A percentile compares a stretch with the other conserved stretches of the same genome.
Conservation (phyloP, 2,888 invertebrate genomes). For the Heliconius cydno region DNA sequence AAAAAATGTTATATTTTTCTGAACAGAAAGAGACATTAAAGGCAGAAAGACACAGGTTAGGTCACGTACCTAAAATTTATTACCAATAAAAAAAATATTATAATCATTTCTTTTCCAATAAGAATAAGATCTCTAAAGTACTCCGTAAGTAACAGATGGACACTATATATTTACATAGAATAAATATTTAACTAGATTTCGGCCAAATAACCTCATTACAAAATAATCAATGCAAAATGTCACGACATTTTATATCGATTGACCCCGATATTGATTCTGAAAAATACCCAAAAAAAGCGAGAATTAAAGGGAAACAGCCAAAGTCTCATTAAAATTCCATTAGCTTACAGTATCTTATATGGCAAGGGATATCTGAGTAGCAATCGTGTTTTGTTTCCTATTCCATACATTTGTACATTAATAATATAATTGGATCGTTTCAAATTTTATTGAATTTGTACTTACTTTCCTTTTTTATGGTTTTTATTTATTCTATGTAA, state of each 20-base stretch:
- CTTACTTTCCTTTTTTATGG: neutral
- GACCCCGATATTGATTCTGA: conserved; percentile 16
- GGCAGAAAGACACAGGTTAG: too few species aligned
- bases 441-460: conserved; percentile 5
- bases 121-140: neutral
- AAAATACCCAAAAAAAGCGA: neutral
- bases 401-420: neutral
- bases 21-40: too few species aligned
- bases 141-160: neutral
- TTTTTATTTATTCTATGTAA: too few species aligned
- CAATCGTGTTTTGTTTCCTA: neutral
- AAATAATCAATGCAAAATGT: neutral
- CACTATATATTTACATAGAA: neutral
- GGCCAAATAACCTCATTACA: neutral
- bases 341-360: conserved; percentile 52
- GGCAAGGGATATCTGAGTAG: conserved; percentile 33
- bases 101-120: neutral
- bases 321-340: conserved; percentile 79
- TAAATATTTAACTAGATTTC: neutral
- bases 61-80: too few species aligned
- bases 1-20: too few species aligned
- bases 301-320: conserved; percentile 57
- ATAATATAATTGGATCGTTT: conserved; percentile 1
- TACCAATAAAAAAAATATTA: too few species aligned
- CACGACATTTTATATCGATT: neutral